Evolutionary conservation across 2,797 vertebrate genomes (phyloP), one percentile per base, ranked within the genome.

Genomic region (Pitangus sulphuratus): DNA sequence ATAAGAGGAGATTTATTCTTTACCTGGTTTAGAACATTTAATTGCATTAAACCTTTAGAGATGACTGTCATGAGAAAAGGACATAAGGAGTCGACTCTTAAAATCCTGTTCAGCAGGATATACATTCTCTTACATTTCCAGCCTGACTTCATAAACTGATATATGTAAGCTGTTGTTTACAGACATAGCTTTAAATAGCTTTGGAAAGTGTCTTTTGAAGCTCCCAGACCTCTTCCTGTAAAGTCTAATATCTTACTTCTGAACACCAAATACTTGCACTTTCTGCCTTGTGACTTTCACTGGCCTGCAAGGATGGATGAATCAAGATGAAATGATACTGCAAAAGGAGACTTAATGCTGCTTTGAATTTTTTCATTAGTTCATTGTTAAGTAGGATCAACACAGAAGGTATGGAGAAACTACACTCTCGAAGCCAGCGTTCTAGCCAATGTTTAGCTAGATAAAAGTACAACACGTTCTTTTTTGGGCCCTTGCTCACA

Each of bases 11-110:
- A 25, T 81, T 12, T 66, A n/a, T 77, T 75, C 47, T 70, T 70
- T 84, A 57, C 26, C n/a, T 81, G 42, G 42, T n/a, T 17, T 61
- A 48, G 40, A 68, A 71, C 20, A 37, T 65, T 48, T 66, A 65
- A 74, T 45, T 66, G 26, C 35, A 58, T 84, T 42, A 89, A 84
- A 65, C 2, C 8, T 74, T 90, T 74, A 78, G 26, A 70, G 15
- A 17, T 87, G 47, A 14, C 28, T 69, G 30, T 74, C 40, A 20
- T 37, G 42, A 76, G 42, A 83, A 88, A 80, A 72, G 48, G 20
- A 53, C 76, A 50, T 56, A 50, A n/a, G 26, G 26, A 54, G 16
- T 37, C 0, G 0, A 50, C 17, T 65, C 39, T 61, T 30, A 70
- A 57, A 86, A 74, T 71, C 40, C 15, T 82, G 30, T 75, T 60